Base-by-base conservation (phyloP, 1,140 invertebrate species). In the Ceratitis capitata region DNA sequence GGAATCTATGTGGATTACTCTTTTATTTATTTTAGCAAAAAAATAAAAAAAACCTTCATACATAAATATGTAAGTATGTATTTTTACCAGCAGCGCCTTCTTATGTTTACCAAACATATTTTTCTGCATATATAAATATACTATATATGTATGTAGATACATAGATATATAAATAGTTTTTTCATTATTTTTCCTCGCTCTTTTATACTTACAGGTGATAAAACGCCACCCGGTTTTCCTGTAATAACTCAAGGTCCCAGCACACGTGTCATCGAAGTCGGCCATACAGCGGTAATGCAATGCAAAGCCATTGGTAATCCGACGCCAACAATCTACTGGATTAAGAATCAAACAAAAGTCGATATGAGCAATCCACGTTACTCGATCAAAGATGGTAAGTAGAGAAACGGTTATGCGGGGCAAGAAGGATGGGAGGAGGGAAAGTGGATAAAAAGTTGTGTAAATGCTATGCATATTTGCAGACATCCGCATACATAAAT, bases 231-330 rank as follows among this genome's bases (percentile, higher is more conserved):
- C 84, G 98, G 98, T 42, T 99, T 99, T 93, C 98, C 98, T 32
- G 94, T 94, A 88, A 98, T 99, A 89, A 95, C 95, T 26, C 95
- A 96, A 87, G 86, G 88, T 86, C 97, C 98, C 0, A 94, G 94
- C 45, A 96, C 95, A 23, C 94, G 98, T 93, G 98, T 98, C 69
- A 98, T 99, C 45, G 98, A 99, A 93, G 97, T 97, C 88, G 98
- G 97, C n/a, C 96, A 97, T 92, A 97, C 95, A 32, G 96, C 98
- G 0, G 94, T 97, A 7, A 94, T 99, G 85, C 94, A 95, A 23
- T 99, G 98, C 92, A 94, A 95, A 84, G 98, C 97, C 19, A 94
- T 94, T 26, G 98, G 98, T 49, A 96, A 94, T 88, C 98, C 98
- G 4, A 90, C 95, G 10, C 97, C 98, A 1, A 95, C 94, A 89